Conservation (phyloP, 64 coral and sea anemone genomes). For the Pocillopora verrucosa region DNA sequence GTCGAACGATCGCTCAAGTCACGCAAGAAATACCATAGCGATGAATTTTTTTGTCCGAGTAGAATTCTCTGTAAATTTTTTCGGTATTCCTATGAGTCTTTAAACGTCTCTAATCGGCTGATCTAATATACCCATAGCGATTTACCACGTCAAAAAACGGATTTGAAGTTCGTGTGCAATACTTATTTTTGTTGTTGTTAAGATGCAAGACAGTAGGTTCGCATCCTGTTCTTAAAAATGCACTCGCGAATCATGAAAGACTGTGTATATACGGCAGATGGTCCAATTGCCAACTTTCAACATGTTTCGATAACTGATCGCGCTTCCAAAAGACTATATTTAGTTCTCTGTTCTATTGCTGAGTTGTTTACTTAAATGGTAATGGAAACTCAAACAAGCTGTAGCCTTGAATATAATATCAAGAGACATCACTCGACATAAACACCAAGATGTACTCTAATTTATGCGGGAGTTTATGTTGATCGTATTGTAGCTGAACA, state of each 20-base stretch:
- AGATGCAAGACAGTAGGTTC: neutral
- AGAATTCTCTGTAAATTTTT: neutral
- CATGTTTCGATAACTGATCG: neutral
- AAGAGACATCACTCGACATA: neutral
- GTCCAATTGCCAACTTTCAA: neutral
- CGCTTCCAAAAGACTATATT: neutral
- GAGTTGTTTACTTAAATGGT: neutral
- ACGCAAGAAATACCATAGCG: conserved; percentile 14
- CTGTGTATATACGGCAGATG: neutral
- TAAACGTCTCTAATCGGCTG: neutral
- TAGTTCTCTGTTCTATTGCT: neutral
- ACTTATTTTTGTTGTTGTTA: neutral
- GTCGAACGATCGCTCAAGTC: neutral
- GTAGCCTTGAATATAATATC: neutral
- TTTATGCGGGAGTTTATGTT: no score
- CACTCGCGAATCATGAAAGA: neutral
- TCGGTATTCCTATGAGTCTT: neutral
- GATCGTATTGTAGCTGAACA: no score
- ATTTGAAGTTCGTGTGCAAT: neutral
- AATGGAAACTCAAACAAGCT: neutral
- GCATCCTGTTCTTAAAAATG: neutral
- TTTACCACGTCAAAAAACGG: neutral
- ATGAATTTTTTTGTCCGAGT: neutral
- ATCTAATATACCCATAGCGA: neutral
- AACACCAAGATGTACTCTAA: neutral